Conservation (phyloP, 2,113 vertebrate genomes). For the Pelecanus crispus region DNA sequence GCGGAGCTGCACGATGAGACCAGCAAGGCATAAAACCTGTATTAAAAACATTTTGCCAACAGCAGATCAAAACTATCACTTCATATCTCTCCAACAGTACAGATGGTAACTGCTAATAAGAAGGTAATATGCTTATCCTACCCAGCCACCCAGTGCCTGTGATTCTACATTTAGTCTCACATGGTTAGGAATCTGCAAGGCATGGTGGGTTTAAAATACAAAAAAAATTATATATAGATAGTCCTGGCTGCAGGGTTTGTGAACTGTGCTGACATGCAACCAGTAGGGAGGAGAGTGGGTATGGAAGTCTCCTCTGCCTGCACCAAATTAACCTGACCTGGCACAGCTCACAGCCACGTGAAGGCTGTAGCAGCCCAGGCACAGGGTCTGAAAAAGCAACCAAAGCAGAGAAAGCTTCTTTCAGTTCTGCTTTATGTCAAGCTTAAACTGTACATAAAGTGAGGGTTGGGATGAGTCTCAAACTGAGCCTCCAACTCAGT, state of each 20-base stretch:
- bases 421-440: background rate
- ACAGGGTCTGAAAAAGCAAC: background rate
- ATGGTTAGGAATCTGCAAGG: background rate
- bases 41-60: background rate
- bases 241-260: background rate
- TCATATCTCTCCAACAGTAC: background rate
- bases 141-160: background rate
- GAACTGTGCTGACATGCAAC: background rate
- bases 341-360: background rate
- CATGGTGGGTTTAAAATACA: background rate
- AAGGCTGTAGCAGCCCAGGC: background rate
- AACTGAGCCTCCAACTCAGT: background rate
- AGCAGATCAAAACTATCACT: background rate
- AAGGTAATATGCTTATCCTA: background rate
- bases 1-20: background rate
- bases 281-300: background rate
- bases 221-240: background rate
- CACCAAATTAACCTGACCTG: background rate
- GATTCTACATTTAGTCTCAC: background rate
- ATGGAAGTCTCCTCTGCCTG: background rate
- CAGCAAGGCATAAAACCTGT: background rate
- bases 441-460: background rate
- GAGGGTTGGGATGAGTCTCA: background rate
- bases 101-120: background rate
- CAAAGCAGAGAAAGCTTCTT: background rate